These are phyloP conservation scores for Galeopterus variegatus DNA, from an alignment of 2,113 vertebrate species.

Conservation along the genomic window DNA sequence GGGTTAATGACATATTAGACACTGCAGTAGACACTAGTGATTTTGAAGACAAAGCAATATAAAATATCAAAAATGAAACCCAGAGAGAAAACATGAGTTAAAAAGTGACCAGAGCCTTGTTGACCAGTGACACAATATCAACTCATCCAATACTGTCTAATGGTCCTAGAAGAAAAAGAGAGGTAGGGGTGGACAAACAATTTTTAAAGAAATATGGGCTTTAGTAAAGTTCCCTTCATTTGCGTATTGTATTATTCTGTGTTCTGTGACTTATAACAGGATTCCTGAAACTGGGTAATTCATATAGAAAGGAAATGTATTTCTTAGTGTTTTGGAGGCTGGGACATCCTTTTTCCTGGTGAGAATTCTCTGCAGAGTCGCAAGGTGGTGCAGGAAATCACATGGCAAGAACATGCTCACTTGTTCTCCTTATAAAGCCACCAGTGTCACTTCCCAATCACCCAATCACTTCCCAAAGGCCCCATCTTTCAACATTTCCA, in stretches of 20 bases:
- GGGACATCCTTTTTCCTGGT: too few relatives aligned
- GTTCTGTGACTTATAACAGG: too few relatives aligned
- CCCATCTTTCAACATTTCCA: too few relatives aligned
- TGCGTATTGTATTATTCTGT: neutral
- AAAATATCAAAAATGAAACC: neutral
- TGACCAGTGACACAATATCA: neutral
- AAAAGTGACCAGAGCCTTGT: neutral
- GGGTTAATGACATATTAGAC: neutral
- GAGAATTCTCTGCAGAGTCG: too few relatives aligned
- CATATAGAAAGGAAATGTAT: too few relatives aligned
- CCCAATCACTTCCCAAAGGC: too few relatives aligned
- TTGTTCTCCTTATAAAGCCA: too few relatives aligned
- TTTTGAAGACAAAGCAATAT: neutral
- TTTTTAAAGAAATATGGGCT: neutral
- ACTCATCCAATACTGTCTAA: neutral
- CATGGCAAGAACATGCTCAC: too few relatives aligned
- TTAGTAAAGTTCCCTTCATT: neutral
- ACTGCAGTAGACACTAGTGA: neutral
- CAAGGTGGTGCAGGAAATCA: too few relatives aligned
- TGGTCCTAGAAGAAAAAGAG: neutral
- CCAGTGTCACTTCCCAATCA: too few relatives aligned
- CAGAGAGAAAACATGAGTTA: neutral
- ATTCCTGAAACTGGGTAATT: too few relatives aligned
- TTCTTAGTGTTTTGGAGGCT: too few relatives aligned
- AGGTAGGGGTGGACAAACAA: neutral